Conservation (phyloP, 2,888 invertebrate genomes). For the Tenthredo scrophulariae region DNA sequence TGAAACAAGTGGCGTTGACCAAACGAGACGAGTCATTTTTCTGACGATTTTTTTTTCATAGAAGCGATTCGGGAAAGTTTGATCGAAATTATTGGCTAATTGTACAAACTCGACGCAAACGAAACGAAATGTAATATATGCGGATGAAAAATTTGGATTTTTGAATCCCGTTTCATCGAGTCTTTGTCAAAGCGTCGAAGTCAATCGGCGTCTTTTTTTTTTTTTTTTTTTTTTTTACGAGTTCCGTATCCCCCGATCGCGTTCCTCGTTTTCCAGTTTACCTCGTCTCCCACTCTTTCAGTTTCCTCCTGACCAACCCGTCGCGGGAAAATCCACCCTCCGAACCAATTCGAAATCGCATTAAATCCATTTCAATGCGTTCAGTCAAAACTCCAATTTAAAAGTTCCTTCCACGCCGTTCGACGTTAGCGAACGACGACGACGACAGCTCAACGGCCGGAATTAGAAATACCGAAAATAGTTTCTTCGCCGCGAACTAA, state of each 20-base stretch:
- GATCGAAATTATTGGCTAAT: not conserved
- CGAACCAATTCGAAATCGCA: constrained; percentile 72
- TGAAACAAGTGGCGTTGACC: too few species aligned
- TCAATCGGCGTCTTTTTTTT: constrained; percentile 63
- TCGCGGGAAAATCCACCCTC: constrained; percentile 59
- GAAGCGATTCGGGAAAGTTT: not conserved
- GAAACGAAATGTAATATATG: not conserved
- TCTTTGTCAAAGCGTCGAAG: constrained; percentile 65
- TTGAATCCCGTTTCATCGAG: not conserved
- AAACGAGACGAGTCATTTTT: too few species aligned
- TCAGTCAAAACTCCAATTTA: constrained; percentile 76
- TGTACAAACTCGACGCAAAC: not conserved
- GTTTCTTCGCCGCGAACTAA: constrained; percentile 58
- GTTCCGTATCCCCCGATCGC: not conserved
- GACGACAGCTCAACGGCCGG: constrained; percentile 52
- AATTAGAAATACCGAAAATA: constrained; percentile 70
- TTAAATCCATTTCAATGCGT: constrained; percentile 73
- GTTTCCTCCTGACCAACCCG: constrained; percentile 60
- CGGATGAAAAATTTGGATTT: not conserved
- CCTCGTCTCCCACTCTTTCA: constrained; percentile 56
- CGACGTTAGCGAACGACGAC: constrained; percentile 14
- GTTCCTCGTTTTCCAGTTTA: constrained; percentile 55
- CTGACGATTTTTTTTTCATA: too few species aligned
- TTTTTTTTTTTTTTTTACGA: not conserved
- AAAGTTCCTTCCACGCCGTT: constrained; percentile 68